These are phyloP conservation scores for Atta colombica DNA, from an alignment of 1,140 invertebrate genomes.

Conservation along the genomic window DNA sequence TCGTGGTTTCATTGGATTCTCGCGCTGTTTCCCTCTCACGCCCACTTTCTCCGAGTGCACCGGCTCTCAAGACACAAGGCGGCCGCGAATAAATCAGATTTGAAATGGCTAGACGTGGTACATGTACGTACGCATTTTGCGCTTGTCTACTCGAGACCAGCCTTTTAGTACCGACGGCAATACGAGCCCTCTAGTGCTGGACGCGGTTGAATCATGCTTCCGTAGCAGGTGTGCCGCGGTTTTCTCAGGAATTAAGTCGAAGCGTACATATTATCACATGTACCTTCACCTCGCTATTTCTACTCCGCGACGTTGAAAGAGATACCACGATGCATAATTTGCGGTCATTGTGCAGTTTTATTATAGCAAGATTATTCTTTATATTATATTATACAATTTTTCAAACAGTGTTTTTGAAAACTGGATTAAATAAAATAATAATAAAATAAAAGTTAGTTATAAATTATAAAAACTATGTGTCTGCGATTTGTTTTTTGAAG, in stretches of 20 bases:
- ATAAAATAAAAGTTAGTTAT: neutral
- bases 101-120: constrained; percentile 67
- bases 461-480: neutral
- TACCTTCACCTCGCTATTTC: constrained; percentile 9
- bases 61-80: constrained; percentile 55
- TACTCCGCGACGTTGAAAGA: constrained; percentile 26
- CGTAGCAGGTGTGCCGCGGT: constrained; percentile 54
- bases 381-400: neutral
- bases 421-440: constrained; percentile 23
- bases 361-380: neutral
- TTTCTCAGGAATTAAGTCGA: constrained; percentile 44
- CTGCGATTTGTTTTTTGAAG: too few relatives aligned
- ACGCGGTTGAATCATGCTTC: constrained; percentile 53
- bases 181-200: constrained; percentile 28
- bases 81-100: constrained; percentile 76
- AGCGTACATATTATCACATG: constrained; percentile 34
- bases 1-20: constrained; percentile 51
- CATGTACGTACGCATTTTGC: constrained; percentile 59
- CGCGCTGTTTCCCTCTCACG: constrained; percentile 42
- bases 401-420: neutral
- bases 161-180: constrained; percentile 49
- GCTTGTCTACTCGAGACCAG: constrained; percentile 49
- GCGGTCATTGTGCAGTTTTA: constrained; percentile 10
- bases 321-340: constrained; percentile 12
- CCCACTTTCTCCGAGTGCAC: constrained; percentile 53